Evolutionary conservation across 2,113 vertebrate species (phyloP).

Genomic region (Phylloscopus whistleri): DNA sequence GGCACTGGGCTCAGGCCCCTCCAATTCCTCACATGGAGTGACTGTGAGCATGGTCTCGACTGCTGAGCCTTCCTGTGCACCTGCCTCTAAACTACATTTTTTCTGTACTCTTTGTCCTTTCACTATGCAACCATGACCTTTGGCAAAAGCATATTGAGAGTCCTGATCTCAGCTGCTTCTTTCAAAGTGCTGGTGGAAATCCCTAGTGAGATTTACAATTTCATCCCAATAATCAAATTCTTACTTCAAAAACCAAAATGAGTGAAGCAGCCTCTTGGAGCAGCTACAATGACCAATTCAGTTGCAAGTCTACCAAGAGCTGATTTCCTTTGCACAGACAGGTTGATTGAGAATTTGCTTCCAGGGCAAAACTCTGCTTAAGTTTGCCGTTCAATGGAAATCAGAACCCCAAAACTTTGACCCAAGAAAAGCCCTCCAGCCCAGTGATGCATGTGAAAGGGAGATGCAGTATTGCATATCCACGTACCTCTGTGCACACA

Average conservation of each 20-base stretch:
- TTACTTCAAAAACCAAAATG: neutral
- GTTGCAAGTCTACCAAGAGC: neutral
- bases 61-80: neutral
- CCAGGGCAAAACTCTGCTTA: neutral
- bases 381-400: neutral
- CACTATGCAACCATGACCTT: too few species aligned
- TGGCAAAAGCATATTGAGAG: neutral
- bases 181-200: neutral
- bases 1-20: neutral
- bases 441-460: neutral
- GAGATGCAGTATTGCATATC: neutral
- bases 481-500: neutral
- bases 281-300: neutral
- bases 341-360: neutral
- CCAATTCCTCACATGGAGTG: neutral
- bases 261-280: neutral
- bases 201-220: neutral
- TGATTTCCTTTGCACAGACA: neutral
- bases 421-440: neutral
- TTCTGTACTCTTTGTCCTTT: neutral
- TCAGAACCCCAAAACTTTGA: neutral
- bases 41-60: fast-evolving
- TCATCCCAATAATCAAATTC: neutral
- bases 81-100: neutral
- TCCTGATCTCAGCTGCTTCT: neutral